phyloP scores from a whole-genome alignment of 2,888 invertebrate species.

The Julus scandinavius region DNA sequence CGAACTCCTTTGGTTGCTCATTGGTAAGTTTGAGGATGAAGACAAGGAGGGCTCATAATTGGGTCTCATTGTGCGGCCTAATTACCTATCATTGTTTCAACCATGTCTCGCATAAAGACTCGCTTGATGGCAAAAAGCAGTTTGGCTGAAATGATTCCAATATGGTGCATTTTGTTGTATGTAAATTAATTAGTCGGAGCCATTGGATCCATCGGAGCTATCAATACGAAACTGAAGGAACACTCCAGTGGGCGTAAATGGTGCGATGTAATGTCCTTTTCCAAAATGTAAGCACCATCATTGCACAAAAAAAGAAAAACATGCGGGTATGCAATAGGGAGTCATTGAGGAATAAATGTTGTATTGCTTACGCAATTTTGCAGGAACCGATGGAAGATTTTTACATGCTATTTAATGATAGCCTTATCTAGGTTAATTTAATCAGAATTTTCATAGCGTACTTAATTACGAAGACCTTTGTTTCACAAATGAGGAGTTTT shows the following conservation, averaged over 20 bases:
- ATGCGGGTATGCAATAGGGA: slow-evolving; percentile 5
- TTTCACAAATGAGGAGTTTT: not conserved
- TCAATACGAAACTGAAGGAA: not conserved
- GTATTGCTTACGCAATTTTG: not conserved
- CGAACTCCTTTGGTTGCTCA: not conserved
- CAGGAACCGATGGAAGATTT: not conserved
- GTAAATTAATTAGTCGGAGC: not conserved
- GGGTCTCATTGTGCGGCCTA: slow-evolving; percentile 3
- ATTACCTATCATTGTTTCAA: slow-evolving; percentile 32
- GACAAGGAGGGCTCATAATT: not conserved
- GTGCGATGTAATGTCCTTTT: not conserved
- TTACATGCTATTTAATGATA: not conserved
- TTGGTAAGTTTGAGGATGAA: not conserved
- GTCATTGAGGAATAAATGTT: not conserved
- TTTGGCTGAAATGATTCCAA: slow-evolving; percentile 1
- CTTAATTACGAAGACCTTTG: not conserved
- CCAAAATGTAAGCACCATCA: not conserved
- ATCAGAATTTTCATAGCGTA: not conserved
- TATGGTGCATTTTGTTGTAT: not conserved
- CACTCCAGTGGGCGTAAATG: not conserved
- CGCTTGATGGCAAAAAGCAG: not conserved
- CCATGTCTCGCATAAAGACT: not conserved
- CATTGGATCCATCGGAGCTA: not conserved
- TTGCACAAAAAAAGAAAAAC: not conserved
- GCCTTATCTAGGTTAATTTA: slow-evolving; percentile 28